Conservation (phyloP, 2,888 invertebrate genomes). For the Campoletis raptor region DNA sequence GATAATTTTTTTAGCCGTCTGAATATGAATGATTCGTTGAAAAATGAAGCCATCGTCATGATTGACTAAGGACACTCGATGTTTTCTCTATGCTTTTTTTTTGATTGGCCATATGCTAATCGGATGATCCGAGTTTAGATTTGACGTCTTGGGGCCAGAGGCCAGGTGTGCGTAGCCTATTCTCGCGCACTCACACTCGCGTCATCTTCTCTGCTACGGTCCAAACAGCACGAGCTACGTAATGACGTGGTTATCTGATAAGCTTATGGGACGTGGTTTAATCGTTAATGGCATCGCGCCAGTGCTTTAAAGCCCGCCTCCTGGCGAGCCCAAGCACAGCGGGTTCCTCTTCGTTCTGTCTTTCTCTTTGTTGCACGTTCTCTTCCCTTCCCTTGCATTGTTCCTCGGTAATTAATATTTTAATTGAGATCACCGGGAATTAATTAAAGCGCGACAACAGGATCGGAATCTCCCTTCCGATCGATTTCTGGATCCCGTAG, state of each 20-base stretch:
- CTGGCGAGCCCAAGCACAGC: slow-evolving; percentile 57
- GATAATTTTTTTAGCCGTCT: not conserved
- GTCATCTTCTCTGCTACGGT: slow-evolving; percentile 67
- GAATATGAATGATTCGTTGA: not conserved
- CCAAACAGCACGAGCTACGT: slow-evolving; percentile 75
- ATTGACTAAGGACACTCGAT: not conserved
- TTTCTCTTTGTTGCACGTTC: slow-evolving; percentile 56
- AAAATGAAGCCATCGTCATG: not conserved
- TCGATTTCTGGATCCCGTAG: slow-evolving; percentile 74
- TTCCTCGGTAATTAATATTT: slow-evolving; percentile 83
- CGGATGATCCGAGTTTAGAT: slow-evolving; percentile 60
- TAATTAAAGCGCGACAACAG: slow-evolving; percentile 81
- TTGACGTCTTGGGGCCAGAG: slow-evolving; percentile 49
- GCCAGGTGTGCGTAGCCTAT: slow-evolving; percentile 6
- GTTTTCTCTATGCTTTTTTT: slow-evolving; percentile 29
- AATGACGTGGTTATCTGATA: slow-evolving; percentile 82
- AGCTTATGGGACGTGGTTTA: slow-evolving; percentile 81
- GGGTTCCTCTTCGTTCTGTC: slow-evolving; percentile 58
- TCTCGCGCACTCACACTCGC: slow-evolving; percentile 29
- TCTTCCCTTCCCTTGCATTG: slow-evolving; percentile 76
- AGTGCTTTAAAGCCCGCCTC: slow-evolving; percentile 74
- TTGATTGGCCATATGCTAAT: slow-evolving; percentile 77
- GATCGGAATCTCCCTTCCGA: slow-evolving; percentile 74
- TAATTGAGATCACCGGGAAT: slow-evolving; percentile 83
- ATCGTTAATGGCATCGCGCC: slow-evolving; percentile 83